Percentiles rank a stretch among this genome's conserved stretches.
phyloP scores from a whole-genome alignment of 2,888 invertebrate genomes.

The Plebejus anna region DNA sequence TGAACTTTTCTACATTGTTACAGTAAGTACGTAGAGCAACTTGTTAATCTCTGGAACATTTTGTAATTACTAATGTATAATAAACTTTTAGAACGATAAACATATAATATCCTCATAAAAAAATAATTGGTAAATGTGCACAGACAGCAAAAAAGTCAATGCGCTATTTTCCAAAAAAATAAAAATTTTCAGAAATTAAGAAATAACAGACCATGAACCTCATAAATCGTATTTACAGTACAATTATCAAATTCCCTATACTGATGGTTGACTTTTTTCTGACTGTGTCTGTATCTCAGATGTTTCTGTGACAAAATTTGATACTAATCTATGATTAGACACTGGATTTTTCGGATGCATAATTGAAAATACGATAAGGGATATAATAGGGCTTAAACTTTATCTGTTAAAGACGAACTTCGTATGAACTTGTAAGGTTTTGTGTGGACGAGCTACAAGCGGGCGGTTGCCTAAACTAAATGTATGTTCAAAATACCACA shows the following conservation, averaged over 20 bases:
- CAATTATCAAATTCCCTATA: no score
- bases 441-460: neutral
- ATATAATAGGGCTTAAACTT: neutral
- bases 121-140: neutral
- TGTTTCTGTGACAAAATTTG: neutral
- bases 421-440: neutral
- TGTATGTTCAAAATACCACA: neutral
- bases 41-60: neutral
- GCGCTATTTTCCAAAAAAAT: no score
- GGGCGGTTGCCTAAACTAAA: neutral
- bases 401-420: neutral
- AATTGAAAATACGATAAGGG: neutral
- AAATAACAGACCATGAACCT: no score
- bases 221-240: no score
- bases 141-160: neutral
- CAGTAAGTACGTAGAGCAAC: conserved; percentile 14
- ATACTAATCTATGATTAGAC: neutral
- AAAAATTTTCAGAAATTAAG: no score
- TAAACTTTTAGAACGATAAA: neutral
- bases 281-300: neutral
- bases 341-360: neutral
- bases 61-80: neutral
- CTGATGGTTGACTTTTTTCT: neutral
- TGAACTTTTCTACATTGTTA: conserved; percentile 28
- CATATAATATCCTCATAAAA: neutral